Conservation (phyloP, 53 echinoderm and acorn worm genomes). For the Holothuria leucospilota region DNA sequence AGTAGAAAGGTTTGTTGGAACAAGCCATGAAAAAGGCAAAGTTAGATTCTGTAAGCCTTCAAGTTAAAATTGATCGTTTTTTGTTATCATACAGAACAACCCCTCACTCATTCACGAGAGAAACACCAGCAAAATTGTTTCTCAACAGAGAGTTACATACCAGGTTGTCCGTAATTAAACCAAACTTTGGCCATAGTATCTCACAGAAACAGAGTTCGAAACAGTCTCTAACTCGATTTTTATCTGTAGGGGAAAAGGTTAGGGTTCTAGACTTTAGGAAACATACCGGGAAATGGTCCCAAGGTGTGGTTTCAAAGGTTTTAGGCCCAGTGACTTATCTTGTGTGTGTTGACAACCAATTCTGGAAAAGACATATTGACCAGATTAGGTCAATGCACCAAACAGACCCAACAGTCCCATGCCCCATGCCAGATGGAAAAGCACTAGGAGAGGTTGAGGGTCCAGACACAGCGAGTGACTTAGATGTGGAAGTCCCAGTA, state of each 20-base stretch:
- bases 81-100: background rate
- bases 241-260: no score
- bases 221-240: background rate
- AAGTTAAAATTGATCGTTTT: background rate
- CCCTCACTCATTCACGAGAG: background rate
- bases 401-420: no score
- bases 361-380: slow-evolving; percentile 35
- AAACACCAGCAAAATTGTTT: background rate
- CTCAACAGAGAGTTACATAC: slow-evolving; percentile 2
- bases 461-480: no score
- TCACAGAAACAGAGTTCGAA: background rate
- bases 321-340: no score
- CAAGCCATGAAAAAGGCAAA: no score
- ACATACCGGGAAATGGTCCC: no score
- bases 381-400: slow-evolving; percentile 34
- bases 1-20: slow-evolving; percentile 35
- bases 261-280: no score
- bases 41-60: background rate
- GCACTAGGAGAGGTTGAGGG: no score
- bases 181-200: background rate
- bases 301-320: no score
- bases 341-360: no score
- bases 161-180: background rate
- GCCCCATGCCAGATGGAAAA: no score
- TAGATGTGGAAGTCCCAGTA: no score